Conservation (phyloP, 2,888 invertebrate species). For the Xanthorhoe spadicearia region DNA sequence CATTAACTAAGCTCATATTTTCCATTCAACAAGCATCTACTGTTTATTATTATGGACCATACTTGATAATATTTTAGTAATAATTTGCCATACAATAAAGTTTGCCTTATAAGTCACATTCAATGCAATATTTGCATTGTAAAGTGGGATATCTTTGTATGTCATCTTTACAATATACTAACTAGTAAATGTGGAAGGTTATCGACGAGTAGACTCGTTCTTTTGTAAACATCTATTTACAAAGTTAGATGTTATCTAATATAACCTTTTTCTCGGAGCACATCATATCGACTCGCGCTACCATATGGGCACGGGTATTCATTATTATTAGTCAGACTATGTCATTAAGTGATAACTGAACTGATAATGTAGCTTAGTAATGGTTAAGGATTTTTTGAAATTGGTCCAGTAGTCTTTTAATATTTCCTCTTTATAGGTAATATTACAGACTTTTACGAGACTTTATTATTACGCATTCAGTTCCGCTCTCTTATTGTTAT, state of each 20-base stretch:
- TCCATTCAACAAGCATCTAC: not conserved
- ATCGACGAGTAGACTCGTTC: slow-evolving; percentile 6
- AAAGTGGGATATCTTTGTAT: slow-evolving; percentile 12
- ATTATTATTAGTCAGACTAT: too few species aligned
- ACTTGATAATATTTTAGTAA: not conserved
- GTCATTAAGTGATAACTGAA: too few species aligned
- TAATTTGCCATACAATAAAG: not conserved
- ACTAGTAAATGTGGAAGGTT: slow-evolving; percentile 23
- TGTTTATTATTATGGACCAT: slow-evolving; percentile 5
- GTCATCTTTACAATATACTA: slow-evolving; percentile 15
- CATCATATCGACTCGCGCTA: too few species aligned
- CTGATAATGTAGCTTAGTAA: too few species aligned
- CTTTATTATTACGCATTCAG: too few species aligned
- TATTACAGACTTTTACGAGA: too few species aligned
- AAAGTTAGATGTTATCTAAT: slow-evolving; percentile 3
- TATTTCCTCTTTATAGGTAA: too few species aligned
- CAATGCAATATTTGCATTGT: slow-evolving; percentile 1
- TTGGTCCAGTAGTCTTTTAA: too few species aligned
- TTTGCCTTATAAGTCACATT: slow-evolving; percentile 2
- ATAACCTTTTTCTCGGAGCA: not conserved
- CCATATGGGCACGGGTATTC: too few species aligned
- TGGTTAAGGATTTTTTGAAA: too few species aligned
- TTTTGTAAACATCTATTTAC: slow-evolving; percentile 11
- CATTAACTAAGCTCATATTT: not conserved
- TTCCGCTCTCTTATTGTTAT: too few species aligned